Evolutionary conservation across 2,113 vertebrate genomes (phyloP), one percentile per base, ranked within the genome.

Genomic region (Tyrannus savana): DNA sequence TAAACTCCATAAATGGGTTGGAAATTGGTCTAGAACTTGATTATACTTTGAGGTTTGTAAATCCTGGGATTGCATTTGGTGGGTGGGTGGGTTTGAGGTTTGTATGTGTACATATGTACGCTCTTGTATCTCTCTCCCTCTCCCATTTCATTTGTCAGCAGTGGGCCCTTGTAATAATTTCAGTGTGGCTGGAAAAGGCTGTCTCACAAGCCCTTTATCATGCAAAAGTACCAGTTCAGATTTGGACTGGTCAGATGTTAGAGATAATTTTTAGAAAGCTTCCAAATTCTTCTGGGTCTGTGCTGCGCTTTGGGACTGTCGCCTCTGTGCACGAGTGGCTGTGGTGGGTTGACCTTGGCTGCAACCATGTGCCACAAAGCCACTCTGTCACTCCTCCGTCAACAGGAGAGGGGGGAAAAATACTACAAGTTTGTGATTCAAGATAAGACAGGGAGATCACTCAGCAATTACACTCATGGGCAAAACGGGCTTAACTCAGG

Each of bases 401-500:
- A 69, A 7, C 18, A 67, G 31, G 46, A 41, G 1, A 49, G 5
- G 15, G 16, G 24, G 28, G 53, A 22, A 49, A 84, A 82, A 79
- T 44, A 28, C 2, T 0, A 49, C 67, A 22, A 24, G 9, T 42
- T 88, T 5, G 2, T 72, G 47, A 17, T 21, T 84, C 12, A 14
- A 76, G 44, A 52, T 37, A 44, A 83, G 53, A 62, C 22, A n/a
- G 30, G 60, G 50, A 46, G 7, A 41, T 79, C 22, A 31, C 7
- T 67, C 42, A 33, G n/a, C n/a, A 49, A 12, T 78, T 71, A 67
- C 30, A 0, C 0, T 82, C 19, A 8, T 2, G 3, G 50, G 60
- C 17, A 46, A 82, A 92, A 71, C 30, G 62, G 68, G 18, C 18
- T 58, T 2, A 2, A 0, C 27, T 52, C 56, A 18, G 21, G 47